A percentile compares a stretch with the other conserved stretches of the same genome.
phyloP scores from a whole-genome alignment of 2,888 invertebrate genomes.

The Antheraea yamamai region DNA sequence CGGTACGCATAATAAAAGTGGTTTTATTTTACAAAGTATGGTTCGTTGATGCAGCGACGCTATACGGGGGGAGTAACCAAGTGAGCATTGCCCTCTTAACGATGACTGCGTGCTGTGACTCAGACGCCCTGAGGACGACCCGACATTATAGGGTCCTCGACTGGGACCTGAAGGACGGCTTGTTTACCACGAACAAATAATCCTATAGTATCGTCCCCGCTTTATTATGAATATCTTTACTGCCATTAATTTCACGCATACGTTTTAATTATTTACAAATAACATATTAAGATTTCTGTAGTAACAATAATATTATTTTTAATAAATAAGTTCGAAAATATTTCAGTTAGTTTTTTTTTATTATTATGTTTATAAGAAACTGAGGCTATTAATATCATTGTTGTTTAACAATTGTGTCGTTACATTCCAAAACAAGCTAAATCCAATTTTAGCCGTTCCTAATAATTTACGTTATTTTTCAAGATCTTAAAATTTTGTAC shows the following conservation, averaged over 20 bases:
- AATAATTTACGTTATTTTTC: too few species aligned
- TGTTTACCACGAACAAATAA: slow-evolving; percentile 62
- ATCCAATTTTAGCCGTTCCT: too few species aligned
- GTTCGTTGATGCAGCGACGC: slow-evolving; percentile 60
- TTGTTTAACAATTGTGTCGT: neutral
- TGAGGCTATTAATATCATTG: neutral
- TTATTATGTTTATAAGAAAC: neutral
- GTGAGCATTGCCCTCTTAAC: slow-evolving; percentile 81
- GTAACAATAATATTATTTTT: neutral
- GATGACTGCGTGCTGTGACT: slow-evolving; percentile 73
- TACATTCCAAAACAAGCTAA: too few species aligned
- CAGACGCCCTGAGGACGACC: slow-evolving; percentile 79
- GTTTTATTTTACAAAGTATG: slow-evolving; percentile 59
- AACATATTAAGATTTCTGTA: neutral
- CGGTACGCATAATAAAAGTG: slow-evolving; percentile 57
- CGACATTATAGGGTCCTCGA: slow-evolving; percentile 79
- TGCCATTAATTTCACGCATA: neutral
- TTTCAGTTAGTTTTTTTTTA: neutral
- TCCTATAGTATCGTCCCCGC: slow-evolving; percentile 49
- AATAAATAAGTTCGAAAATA: neutral
- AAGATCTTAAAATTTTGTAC: too few species aligned
- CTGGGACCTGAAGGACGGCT: slow-evolving; percentile 74
- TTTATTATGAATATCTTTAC: slow-evolving; percentile 28
- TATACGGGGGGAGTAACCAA: slow-evolving; percentile 62
- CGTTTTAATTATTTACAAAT: neutral